phyloP scores from a whole-genome alignment of 2,888 invertebrate species.

The Bombylius major region DNA sequence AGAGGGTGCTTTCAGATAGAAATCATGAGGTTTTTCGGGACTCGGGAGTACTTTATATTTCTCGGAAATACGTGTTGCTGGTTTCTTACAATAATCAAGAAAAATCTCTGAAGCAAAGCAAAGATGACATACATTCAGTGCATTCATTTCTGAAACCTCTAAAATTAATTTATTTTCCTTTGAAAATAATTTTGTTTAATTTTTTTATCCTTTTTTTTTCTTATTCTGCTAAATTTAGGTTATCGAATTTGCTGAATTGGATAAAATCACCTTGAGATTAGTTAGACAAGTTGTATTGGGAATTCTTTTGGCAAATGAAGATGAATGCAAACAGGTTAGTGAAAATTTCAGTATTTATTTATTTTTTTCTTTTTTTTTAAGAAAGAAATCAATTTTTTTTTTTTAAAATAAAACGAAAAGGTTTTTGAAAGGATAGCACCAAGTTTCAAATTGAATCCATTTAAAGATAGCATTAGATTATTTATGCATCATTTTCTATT shows the following conservation, averaged over 20 bases:
- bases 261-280: constrained; percentile 64
- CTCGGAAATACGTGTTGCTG: too few species aligned
- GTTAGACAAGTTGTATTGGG: constrained; percentile 65
- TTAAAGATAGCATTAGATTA: constrained; percentile 69
- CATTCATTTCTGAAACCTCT: neutral
- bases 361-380: neutral
- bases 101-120: too few species aligned
- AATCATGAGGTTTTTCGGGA: too few species aligned
- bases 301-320: constrained; percentile 55
- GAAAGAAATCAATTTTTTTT: neutral
- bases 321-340: constrained; percentile 21
- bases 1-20: too few species aligned
- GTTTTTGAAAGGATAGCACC: constrained; percentile 63
- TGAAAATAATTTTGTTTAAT: constrained; percentile 2
- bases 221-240: constrained; percentile 10
- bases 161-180: constrained; percentile 9
- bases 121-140: too few species aligned
- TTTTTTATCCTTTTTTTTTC: neutral
- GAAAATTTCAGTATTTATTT: neutral
- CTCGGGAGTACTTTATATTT: too few species aligned
- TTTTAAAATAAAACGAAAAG: constrained; percentile 19
- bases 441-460: constrained; percentile 60
- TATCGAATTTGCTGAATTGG: constrained; percentile 73
- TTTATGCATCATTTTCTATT: constrained; percentile 81
- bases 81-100: too few species aligned